A percentile compares a stretch with the other conserved stretches of the same genome.
These are phyloP conservation scores for Vandiemenella viatica DNA, from an alignment of 2,888 invertebrate species.

Conservation along the genomic window DNA sequence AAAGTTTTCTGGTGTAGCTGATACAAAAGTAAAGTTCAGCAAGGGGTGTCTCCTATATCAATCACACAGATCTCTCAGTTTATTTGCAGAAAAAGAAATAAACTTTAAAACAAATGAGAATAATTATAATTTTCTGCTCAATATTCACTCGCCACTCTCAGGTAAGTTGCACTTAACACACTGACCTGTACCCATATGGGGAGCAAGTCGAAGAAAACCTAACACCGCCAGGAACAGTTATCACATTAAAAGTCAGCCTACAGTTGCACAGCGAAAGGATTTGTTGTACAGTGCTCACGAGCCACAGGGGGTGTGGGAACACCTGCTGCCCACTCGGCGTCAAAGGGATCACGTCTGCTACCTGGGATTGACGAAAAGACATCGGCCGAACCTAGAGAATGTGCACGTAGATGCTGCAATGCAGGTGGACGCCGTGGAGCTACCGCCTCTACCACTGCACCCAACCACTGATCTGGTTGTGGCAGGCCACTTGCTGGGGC, in stretches of 20 bases:
- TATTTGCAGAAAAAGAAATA: too few species aligned
- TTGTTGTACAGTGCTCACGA: neutral
- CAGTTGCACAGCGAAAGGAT: neutral
- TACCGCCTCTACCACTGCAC: conserved; percentile 35
- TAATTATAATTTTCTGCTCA: too few species aligned
- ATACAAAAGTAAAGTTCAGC: too few species aligned
- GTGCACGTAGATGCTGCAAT: conserved; percentile 35
- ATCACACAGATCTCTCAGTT: too few species aligned
- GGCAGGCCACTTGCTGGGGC: conserved; percentile 34
- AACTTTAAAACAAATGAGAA: too few species aligned
- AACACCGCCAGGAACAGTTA: too few species aligned
- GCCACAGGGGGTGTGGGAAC: conserved; percentile 37
- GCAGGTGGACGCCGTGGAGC: conserved; percentile 35
- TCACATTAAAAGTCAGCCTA: neutral
- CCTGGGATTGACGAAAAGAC: conserved; percentile 21
- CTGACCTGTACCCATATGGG: too few species aligned
- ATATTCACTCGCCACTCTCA: too few species aligned
- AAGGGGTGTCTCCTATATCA: too few species aligned
- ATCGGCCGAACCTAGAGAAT: conserved; percentile 36
- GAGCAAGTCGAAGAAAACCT: too few species aligned
- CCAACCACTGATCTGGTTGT: conserved; percentile 72
- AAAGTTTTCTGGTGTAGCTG: too few species aligned
- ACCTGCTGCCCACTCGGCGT: conserved; percentile 72
- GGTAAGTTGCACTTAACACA: too few species aligned
- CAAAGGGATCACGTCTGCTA: conserved; percentile 52